A percentile compares a stretch with the other conserved stretches of the same genome.
These are phyloP conservation scores for Gymnorhina tibicen DNA, from an alignment of 2,113 vertebrate genomes.

Conservation along the genomic window DNA sequence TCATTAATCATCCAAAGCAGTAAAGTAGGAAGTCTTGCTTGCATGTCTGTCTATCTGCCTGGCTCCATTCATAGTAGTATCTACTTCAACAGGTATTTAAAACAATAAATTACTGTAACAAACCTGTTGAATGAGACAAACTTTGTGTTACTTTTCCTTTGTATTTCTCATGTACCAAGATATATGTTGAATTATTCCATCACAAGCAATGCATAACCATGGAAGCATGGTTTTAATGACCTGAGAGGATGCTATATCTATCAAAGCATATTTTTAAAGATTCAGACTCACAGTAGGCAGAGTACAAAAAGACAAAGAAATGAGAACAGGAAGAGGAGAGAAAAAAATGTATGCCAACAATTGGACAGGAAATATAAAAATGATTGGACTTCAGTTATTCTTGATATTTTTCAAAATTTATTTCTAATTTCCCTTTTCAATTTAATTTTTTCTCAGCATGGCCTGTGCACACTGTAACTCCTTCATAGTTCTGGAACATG, in stretches of 20 bases:
- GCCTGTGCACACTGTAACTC: not conserved
- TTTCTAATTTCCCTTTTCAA: not conserved
- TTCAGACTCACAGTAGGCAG: not conserved
- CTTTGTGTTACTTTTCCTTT: not conserved
- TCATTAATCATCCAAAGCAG: not conserved
- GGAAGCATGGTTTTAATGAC: not conserved
- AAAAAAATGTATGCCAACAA: not conserved
- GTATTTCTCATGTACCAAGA: not conserved
- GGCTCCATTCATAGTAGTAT: not conserved
- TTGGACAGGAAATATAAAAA: not conserved
- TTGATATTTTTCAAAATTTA: not conserved
- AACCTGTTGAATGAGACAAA: not conserved
- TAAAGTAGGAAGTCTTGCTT: not conserved
- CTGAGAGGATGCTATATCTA: not conserved
- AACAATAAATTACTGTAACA: not conserved
- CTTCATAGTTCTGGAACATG: not conserved
- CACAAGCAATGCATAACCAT: not conserved
- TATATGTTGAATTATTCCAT: not conserved
- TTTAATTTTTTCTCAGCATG: not conserved
- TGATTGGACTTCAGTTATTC: not conserved
- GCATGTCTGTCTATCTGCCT: not conserved
- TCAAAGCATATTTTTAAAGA: not conserved
- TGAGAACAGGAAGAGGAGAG: not conserved
- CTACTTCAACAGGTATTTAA: not conserved
- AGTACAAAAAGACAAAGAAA: not conserved